phyloP scores from a whole-genome alignment of 2,113 vertebrate species.

The Rallus limicola region DNA sequence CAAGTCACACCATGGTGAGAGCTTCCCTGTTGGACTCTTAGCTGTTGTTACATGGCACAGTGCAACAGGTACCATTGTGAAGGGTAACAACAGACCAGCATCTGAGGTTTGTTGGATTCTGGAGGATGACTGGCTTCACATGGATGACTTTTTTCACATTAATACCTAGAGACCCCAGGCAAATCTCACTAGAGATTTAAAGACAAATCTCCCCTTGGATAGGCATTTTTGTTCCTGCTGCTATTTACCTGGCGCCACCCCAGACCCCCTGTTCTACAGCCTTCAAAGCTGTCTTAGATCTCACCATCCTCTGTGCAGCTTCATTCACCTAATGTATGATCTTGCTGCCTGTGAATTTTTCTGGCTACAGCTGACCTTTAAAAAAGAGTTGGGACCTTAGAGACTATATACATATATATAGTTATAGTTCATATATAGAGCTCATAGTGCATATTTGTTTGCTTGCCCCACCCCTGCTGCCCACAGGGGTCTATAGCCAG shows the following conservation, averaged over 20 bases:
- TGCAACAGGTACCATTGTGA: not conserved
- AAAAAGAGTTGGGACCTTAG: not conserved
- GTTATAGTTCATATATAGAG: no score
- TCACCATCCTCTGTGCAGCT: not conserved
- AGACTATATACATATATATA: not conserved
- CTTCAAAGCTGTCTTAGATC: not conserved
- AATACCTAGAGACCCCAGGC: not conserved
- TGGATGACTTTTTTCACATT: not conserved
- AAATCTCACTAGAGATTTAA: not conserved
- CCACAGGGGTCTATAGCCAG: no score
- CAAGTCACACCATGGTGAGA: not conserved
- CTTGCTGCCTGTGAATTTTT: not conserved
- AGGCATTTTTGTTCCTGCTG: not conserved
- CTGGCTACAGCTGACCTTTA: not conserved
- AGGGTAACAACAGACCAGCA: not conserved
- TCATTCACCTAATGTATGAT: fast-evolving
- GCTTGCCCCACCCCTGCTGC: no score
- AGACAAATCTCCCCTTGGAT: not conserved
- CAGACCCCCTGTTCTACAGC: not conserved
- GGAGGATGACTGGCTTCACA: not conserved
- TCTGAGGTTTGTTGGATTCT: not conserved
- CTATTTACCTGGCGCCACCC: not conserved
- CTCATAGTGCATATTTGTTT: no score
- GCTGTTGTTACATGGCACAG: not conserved
- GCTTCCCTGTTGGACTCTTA: not conserved